Percentiles rank a stretch among this genome's conserved stretches.
Evolutionary conservation across 2,797 vertebrate genomes (phyloP).

Genomic region (Cuniculus paca): DNA sequence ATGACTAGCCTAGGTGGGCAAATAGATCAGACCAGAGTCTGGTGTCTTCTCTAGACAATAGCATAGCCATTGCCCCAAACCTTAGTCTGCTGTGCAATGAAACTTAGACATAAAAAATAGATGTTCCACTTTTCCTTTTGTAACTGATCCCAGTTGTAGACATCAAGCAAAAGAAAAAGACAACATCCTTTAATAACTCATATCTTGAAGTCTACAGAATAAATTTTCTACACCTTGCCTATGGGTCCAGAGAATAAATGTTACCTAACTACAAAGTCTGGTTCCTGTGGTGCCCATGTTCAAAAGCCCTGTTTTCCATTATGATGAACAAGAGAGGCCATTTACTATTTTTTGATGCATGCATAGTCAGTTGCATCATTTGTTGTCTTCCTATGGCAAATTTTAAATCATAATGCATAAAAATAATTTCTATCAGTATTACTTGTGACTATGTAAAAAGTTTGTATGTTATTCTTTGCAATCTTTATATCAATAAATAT

Average conservation of each 20-base stretch:
- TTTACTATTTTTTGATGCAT: not conserved
- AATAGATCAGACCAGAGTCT: not conserved
- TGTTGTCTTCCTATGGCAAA: not conserved
- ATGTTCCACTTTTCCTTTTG: not conserved
- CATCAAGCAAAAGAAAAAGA: not conserved
- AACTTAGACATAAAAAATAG: not conserved
- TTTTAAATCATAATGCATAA: slow-evolving; percentile 63
- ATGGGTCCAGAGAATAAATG: not conserved
- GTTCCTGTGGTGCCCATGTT: not conserved
- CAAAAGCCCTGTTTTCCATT: slow-evolving; percentile 18
- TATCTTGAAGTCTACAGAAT: slow-evolving; percentile 6
- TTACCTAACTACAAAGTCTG: not conserved
- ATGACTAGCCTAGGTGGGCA: not conserved
- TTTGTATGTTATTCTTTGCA: slow-evolving; percentile 10
- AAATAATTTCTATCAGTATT: slow-evolving; percentile 54
- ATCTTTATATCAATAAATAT: slow-evolving; percentile 59
- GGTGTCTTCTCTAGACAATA: not conserved
- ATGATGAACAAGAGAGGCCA: not conserved
- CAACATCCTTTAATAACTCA: not conserved
- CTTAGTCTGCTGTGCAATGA: not conserved
- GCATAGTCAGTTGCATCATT: slow-evolving; percentile 20
- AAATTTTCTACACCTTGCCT: not conserved
- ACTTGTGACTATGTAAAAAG: slow-evolving; percentile 54
- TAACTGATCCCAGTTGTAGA: not conserved
- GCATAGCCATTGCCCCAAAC: not conserved